phyloP scores from a whole-genome alignment of 2,888 invertebrate species.

The Hydraecia micacea region DNA sequence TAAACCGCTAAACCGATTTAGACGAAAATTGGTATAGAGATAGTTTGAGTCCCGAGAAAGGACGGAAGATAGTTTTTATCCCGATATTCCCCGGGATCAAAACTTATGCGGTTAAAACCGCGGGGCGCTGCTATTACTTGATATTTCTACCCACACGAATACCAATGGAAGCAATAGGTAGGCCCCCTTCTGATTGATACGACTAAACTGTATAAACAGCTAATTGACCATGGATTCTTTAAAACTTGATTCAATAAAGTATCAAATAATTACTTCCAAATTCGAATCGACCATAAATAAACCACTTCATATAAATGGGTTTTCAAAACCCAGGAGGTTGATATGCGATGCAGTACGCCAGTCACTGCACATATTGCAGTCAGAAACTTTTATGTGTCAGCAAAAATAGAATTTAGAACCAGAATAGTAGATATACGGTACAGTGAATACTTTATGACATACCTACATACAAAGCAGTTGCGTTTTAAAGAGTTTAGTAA shows the following conservation, averaged over 20 bases:
- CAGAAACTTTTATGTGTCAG: slow-evolving; percentile 9
- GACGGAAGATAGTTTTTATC: no score
- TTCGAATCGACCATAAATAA: not conserved
- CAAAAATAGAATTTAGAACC: slow-evolving; percentile 24
- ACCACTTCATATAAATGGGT: not conserved
- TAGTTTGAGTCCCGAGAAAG: no score
- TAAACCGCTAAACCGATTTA: no score
- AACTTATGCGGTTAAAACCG: no score
- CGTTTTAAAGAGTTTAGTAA: not conserved
- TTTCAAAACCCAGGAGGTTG: not conserved
- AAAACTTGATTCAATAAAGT: not conserved
- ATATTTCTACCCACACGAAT: not conserved
- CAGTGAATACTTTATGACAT: slow-evolving; percentile 1
- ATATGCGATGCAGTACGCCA: slow-evolving; percentile 9
- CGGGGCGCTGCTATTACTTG: not conserved
- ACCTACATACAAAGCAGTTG: not conserved
- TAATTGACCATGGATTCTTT: no score
- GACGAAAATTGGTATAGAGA: no score
- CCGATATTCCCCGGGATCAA: no score
- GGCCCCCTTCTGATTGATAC: not conserved
- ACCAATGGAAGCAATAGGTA: not conserved
- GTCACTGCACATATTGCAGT: slow-evolving; percentile 17
- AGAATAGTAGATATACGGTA: not conserved
- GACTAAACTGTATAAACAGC: not conserved
- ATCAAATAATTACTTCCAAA: not conserved